phyloP scores from a whole-genome alignment of 2,113 vertebrate species.

The Chaetorhynchus papuensis region DNA sequence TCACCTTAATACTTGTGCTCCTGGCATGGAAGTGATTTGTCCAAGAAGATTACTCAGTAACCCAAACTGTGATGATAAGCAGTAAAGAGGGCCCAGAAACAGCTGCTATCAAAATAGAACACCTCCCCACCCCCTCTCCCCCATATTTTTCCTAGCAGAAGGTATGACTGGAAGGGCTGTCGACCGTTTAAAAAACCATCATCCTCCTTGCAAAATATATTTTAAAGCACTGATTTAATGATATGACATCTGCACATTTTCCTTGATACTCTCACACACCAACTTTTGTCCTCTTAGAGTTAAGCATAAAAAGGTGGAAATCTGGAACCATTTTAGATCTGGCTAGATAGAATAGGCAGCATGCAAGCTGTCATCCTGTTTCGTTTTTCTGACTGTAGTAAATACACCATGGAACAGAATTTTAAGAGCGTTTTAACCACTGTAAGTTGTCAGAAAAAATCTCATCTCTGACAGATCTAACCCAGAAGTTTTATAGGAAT shows the following conservation, averaged over 20 bases:
- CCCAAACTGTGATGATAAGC: background rate
- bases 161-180: background rate
- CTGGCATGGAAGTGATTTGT: constrained; percentile 10
- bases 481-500: background rate
- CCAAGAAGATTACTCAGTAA: background rate
- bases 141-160: background rate
- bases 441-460: constrained; percentile 14
- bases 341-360: constrained; percentile 22
- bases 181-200: background rate
- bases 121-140: background rate
- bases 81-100: constrained; percentile 1
- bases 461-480: background rate
- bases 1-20: constrained; percentile 16
- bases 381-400: background rate
- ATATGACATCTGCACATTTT: background rate
- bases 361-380: constrained; percentile 24
- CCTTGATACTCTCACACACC: background rate
- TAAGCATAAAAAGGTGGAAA: background rate
- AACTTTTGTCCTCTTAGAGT: background rate
- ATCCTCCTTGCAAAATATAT: background rate
- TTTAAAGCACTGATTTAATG: constrained; percentile 9
- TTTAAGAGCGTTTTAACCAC: constrained; percentile 5
- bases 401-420: background rate
- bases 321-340: constrained; percentile 45
- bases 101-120: constrained; percentile 9